A percentile compares a stretch with the other conserved stretches of the same genome.
phyloP scores from a whole-genome alignment of 2,113 vertebrate genomes.

The Centrocercus urophasianus region DNA sequence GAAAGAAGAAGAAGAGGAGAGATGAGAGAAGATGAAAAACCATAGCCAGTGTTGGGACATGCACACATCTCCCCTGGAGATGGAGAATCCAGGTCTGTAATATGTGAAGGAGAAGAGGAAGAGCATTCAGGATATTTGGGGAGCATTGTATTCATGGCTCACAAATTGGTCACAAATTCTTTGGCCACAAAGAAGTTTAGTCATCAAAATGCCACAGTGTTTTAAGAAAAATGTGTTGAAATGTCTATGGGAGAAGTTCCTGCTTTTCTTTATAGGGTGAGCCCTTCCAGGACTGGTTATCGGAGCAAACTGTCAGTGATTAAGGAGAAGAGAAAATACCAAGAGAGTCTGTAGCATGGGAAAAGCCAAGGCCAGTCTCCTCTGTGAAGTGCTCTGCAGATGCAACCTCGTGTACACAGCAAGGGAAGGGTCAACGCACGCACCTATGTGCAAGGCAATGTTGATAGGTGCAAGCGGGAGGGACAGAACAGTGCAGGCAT shows the following conservation, averaged over 20 bases:
- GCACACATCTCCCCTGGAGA: not conserved
- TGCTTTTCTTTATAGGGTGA: not conserved
- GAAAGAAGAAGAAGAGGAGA: not conserved
- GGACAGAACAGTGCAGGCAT: not conserved
- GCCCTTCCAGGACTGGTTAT: not conserved
- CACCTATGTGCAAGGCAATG: rapidly evolving
- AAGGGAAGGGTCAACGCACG: rapidly evolving
- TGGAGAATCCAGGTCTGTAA: not conserved
- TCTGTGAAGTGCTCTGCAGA: not conserved
- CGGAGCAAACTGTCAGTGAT: not conserved
- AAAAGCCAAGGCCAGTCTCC: not conserved
- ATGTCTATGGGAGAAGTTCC: not conserved
- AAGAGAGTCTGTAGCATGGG: not conserved
- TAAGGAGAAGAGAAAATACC: not conserved
- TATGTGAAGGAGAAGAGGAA: not conserved
- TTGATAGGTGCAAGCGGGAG: not conserved
- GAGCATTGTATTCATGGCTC: not conserved
- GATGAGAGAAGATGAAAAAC: not conserved
- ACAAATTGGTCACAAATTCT: not conserved
- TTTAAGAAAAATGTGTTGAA: not conserved
- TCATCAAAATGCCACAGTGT: not conserved
- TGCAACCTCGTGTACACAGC: not conserved
- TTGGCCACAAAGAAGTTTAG: not conserved
- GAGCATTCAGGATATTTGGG: not conserved
- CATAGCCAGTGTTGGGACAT: not conserved